Percentiles rank a stretch among this genome's conserved stretches.
Conservation (phyloP, 2,797 vertebrate genomes). For the Zenarchopterus dispar region DNA sequence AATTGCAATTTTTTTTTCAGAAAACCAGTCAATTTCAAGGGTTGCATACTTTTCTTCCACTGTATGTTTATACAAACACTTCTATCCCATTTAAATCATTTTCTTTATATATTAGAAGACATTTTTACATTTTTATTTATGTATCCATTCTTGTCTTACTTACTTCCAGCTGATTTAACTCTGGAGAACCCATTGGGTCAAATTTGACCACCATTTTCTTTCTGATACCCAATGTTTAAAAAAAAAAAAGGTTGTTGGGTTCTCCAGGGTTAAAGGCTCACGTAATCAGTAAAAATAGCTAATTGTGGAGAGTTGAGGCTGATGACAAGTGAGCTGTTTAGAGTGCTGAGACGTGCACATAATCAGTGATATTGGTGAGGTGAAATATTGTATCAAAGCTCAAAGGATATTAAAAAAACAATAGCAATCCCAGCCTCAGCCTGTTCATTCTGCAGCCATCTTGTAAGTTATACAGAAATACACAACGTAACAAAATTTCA, state of each 20-base stretch:
- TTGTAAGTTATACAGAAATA: neutral
- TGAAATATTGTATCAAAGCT: conserved; percentile 6
- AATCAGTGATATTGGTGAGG: conserved; percentile 10
- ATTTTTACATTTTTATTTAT: too few species aligned
- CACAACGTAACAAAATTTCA: too few species aligned
- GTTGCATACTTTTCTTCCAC: too few species aligned
- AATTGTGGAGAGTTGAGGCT: conserved; percentile 6
- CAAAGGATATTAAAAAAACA: conserved; percentile 10
- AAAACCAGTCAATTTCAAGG: too few species aligned
- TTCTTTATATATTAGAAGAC: neutral
- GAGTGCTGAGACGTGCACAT: conserved; percentile 1
- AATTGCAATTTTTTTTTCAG: too few species aligned
- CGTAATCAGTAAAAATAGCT: conserved; percentile 1
- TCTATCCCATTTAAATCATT: neutral
- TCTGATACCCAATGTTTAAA: too few species aligned
- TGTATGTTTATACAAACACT: neutral
- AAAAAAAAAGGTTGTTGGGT: too few species aligned
- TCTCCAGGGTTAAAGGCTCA: too few species aligned
- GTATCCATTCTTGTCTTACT: neutral
- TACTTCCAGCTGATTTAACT: conserved; percentile 1
- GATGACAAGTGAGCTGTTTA: neutral
- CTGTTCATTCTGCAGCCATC: conserved; percentile 10
- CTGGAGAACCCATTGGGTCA: too few species aligned
- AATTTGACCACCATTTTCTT: too few species aligned
- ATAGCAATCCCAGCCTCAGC: conserved; percentile 6